These are phyloP conservation scores for Caenorhabditis panamensis DNA, from an alignment of 2,888 invertebrate species.

Conservation along the genomic window DNA sequence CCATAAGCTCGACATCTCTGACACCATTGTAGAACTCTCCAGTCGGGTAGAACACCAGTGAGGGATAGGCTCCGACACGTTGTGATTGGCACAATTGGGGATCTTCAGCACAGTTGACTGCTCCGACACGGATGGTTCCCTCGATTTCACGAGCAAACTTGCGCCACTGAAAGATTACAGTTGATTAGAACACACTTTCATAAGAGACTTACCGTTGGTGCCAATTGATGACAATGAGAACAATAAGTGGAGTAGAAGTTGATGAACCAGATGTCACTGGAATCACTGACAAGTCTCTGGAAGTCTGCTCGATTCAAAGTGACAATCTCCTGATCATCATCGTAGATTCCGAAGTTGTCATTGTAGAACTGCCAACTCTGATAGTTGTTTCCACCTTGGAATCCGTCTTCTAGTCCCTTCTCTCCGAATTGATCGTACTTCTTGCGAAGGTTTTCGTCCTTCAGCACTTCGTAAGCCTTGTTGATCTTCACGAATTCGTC, in stretches of 20 bases:
- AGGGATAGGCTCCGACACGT: slow-evolving; percentile 88
- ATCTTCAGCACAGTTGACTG: slow-evolving; percentile 92
- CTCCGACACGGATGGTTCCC: slow-evolving; percentile 89
- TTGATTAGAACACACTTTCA: slow-evolving; percentile 65
- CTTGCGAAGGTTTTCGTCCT: slow-evolving; percentile 87
- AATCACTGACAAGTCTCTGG: slow-evolving; percentile 84
- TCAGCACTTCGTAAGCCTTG: slow-evolving; percentile 90
- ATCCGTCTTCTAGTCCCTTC: slow-evolving; percentile 85
- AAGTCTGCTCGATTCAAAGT: slow-evolving; percentile 88
- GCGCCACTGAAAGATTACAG: too few species aligned
- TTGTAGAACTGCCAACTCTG: slow-evolving; percentile 90
- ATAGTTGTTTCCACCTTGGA: slow-evolving; percentile 85
- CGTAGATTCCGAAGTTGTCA: slow-evolving; percentile 90
- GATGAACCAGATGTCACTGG: slow-evolving; percentile 87
- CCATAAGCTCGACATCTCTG: slow-evolving; percentile 85
- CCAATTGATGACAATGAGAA: slow-evolving; percentile 89
- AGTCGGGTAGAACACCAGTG: slow-evolving; percentile 86
- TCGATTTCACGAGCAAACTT: slow-evolving; percentile 88
- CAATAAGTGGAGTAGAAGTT: slow-evolving; percentile 93
- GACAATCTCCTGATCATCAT: slow-evolving; percentile 89
- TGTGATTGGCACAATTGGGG: slow-evolving; percentile 88
- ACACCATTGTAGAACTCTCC: slow-evolving; percentile 85
- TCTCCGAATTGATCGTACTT: slow-evolving; percentile 84
- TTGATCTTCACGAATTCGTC: slow-evolving; percentile 88
- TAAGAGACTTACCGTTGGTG: slow-evolving; percentile 84